Evolutionary conservation across 2,888 invertebrate species (phyloP).

Genomic region (Sinodicranocentrus sp.): DNA sequence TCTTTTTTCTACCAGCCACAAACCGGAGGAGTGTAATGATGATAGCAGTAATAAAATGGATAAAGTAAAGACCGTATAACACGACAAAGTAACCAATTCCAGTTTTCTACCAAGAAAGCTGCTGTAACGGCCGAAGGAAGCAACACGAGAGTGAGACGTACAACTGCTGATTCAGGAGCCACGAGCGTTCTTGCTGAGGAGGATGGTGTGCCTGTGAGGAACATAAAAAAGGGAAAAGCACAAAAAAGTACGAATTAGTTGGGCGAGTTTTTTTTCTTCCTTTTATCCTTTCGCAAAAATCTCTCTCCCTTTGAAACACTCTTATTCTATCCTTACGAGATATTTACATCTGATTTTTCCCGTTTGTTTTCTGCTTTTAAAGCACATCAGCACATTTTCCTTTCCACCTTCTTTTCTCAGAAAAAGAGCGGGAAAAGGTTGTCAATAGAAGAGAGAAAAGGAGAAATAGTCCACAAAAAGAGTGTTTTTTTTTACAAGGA

Average conservation of each 20-base stretch:
- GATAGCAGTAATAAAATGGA: conserved; percentile 48
- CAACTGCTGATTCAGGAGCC: conserved; percentile 31
- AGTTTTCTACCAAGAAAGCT: conserved; percentile 26
- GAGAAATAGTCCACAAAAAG: neutral
- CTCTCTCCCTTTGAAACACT: too few species aligned
- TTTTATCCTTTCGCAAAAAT: neutral
- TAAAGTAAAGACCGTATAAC: conserved; percentile 37
- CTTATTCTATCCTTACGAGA: too few species aligned
- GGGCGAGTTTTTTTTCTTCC: too few species aligned
- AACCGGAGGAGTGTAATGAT: conserved; percentile 17
- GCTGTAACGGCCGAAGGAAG: conserved; percentile 11
- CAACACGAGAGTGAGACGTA: conserved; percentile 29
- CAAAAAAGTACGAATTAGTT: conserved; percentile 20
- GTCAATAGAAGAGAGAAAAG: neutral
- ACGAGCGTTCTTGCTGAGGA: conserved; percentile 21
- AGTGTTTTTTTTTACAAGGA: too few species aligned
- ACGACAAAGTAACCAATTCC: conserved; percentile 48
- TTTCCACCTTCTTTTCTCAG: neutral
- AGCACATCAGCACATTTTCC: conserved; percentile 3
- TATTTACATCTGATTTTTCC: too few species aligned
- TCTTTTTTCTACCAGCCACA: conserved; percentile 24
- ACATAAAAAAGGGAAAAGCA: conserved; percentile 15
- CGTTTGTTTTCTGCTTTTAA: neutral
- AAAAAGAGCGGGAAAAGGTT: conserved; percentile 1
- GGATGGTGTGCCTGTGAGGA: conserved; percentile 31